Evolutionary conservation across 2,888 invertebrate genomes (phyloP).

Genomic region (Orthonevra nobilis): DNA sequence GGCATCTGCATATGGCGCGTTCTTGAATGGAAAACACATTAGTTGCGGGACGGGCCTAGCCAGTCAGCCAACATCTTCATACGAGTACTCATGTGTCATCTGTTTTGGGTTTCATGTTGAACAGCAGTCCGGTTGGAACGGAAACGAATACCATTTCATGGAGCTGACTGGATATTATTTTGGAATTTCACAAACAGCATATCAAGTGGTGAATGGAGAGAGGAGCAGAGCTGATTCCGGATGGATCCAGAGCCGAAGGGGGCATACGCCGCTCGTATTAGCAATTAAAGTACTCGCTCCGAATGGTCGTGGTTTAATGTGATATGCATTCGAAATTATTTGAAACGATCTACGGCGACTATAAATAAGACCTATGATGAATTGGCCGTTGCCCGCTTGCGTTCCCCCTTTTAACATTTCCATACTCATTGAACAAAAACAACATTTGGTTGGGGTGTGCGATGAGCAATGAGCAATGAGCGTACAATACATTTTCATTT

Average conservation of each 20-base stretch:
- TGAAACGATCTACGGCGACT: slow-evolving; percentile 49
- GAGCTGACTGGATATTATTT: slow-evolving; percentile 31
- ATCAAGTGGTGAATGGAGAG: slow-evolving; percentile 35
- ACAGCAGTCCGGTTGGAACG: slow-evolving; percentile 26
- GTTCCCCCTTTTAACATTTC: no score
- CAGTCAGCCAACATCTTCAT: no score
- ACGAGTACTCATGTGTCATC: slow-evolving; percentile 58
- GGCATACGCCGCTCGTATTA: slow-evolving; percentile 1
- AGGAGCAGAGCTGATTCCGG: no score
- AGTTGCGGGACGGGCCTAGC: slow-evolving; percentile 20
- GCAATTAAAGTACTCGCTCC: slow-evolving; percentile 50
- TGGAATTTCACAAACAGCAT: slow-evolving; percentile 56
- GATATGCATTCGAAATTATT: slow-evolving; percentile 66
- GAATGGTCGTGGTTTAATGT: slow-evolving; percentile 44
- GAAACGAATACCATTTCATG: slow-evolving; percentile 53
- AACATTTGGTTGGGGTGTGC: no score
- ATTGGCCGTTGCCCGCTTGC: no score
- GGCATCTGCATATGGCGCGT: no score
- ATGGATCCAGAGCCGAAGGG: no score
- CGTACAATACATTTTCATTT: slow-evolving; percentile 65
- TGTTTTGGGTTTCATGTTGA: slow-evolving; percentile 22
- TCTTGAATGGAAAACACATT: no score
- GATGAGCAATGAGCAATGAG: slow-evolving; percentile 38
- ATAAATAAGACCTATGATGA: slow-evolving; percentile 21
- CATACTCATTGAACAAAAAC: no score